phyloP scores from a whole-genome alignment of 1,140 invertebrate genomes.

The Panonychus citri region DNA sequence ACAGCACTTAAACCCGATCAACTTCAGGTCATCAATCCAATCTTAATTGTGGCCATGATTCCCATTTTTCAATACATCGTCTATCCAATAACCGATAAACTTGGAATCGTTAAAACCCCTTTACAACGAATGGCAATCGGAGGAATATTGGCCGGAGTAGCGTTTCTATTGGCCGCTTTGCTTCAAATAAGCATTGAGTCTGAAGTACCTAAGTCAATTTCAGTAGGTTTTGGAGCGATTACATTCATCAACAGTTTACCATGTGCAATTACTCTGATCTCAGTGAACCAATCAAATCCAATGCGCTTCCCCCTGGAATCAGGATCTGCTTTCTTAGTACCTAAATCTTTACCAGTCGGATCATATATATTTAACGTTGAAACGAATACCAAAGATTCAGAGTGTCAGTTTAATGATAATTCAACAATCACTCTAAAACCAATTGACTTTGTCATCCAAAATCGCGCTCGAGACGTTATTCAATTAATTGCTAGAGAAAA shows the following conservation, averaged over 20 bases:
- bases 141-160: conserved; percentile 49
- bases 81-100: conserved; percentile 32
- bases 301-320: too few relatives aligned
- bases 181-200: conserved; percentile 54
- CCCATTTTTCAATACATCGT: conserved; percentile 53
- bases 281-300: too few relatives aligned
- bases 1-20: conserved; percentile 55
- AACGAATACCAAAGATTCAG: too few relatives aligned
- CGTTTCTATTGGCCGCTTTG: conserved; percentile 67
- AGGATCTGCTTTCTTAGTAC: too few relatives aligned
- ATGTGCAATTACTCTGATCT: background rate
- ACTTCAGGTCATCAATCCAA: conserved; percentile 59
- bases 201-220: background rate
- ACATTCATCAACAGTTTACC: background rate
- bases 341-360: too few relatives aligned
- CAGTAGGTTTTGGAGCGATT: background rate
- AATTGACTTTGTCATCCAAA: too few relatives aligned
- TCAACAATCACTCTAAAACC: too few relatives aligned
- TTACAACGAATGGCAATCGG: conserved; percentile 53
- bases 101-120: conserved; percentile 32
- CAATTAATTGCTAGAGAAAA: too few relatives aligned
- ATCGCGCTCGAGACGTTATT: too few relatives aligned
- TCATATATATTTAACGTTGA: too few relatives aligned
- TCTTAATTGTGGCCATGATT: conserved; percentile 61
- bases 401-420: too few relatives aligned